phyloP scores from a whole-genome alignment of 2,888 invertebrate species.

The Aspidapion aeneum region DNA sequence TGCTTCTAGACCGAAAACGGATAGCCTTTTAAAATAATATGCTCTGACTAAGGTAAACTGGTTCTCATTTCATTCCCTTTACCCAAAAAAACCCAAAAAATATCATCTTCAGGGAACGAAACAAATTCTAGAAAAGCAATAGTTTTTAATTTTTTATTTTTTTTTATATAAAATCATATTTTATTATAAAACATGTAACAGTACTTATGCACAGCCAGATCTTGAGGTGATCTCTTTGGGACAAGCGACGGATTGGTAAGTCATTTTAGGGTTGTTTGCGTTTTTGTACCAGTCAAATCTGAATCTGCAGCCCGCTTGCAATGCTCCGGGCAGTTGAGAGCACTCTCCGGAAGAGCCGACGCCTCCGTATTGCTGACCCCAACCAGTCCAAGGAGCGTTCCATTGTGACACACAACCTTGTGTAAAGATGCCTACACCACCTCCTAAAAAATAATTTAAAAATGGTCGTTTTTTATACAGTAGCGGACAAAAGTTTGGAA shows the following conservation, averaged over 20 bases:
- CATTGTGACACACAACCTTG: conserved; percentile 27
- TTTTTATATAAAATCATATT: background rate
- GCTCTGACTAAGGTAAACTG: no score
- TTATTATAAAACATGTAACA: background rate
- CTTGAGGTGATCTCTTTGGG: conserved; percentile 16
- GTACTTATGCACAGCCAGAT: background rate
- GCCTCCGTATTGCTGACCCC: conserved; percentile 30
- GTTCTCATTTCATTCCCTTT: no score
- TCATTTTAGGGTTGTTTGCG: conserved; percentile 25
- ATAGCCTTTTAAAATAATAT: no score
- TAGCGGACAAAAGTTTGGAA: no score
- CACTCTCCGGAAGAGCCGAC: conserved; percentile 24
- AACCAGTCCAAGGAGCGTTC: conserved; percentile 24
- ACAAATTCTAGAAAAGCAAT: no score
- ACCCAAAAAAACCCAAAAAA: no score
- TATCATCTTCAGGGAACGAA: no score
- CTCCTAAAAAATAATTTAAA: conserved; percentile 15
- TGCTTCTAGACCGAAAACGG: no score
- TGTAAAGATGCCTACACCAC: conserved; percentile 28
- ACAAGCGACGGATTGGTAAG: conserved; percentile 24
- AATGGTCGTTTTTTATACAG: background rate
- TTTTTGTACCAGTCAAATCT: conserved; percentile 27
- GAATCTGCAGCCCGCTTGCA: conserved; percentile 27
- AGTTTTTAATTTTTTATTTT: no score
- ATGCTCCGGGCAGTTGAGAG: conserved; percentile 19